Percentiles rank a stretch among this genome's conserved stretches.
Evolutionary conservation across 2,797 vertebrate species (phyloP).

Genomic region (Myiotriccus ornatus): DNA sequence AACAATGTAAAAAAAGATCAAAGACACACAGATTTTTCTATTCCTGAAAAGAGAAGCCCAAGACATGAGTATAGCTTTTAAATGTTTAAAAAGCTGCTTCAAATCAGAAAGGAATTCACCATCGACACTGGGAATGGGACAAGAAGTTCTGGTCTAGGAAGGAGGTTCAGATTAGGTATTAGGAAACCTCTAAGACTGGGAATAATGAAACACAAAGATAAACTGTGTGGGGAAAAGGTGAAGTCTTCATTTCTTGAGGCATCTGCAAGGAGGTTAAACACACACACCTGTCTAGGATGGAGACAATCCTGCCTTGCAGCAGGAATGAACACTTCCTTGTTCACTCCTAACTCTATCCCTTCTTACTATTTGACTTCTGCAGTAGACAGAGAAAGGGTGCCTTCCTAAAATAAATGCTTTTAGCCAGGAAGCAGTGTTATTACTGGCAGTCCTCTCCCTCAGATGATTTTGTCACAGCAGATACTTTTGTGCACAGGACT

Average conservation of each 20-base stretch:
- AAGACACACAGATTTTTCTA: neutral
- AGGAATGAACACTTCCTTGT: neutral
- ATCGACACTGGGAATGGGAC: neutral
- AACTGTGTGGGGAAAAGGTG: neutral
- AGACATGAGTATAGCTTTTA: neutral
- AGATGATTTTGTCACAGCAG: neutral
- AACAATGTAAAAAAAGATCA: constrained; percentile 40
- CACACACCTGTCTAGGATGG: neutral
- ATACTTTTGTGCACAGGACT: neutral
- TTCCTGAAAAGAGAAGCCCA: constrained; percentile 13
- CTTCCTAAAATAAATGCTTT: neutral
- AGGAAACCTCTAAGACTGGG: neutral
- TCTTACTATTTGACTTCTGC: neutral
- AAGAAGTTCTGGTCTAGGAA: neutral
- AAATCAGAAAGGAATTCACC: constrained; percentile 14
- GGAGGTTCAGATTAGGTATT: neutral
- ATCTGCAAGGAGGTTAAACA: neutral
- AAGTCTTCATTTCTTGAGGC: neutral
- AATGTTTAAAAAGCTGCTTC: constrained; percentile 41
- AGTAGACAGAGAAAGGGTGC: neutral
- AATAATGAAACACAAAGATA: neutral
- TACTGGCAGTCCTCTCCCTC: neutral
- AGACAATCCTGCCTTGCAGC: neutral
- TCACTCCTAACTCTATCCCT: neutral
- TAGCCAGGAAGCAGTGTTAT: neutral